phyloP scores from a whole-genome alignment of 2,797 vertebrate genomes.

The Phrynocephalus vlangalii region DNA sequence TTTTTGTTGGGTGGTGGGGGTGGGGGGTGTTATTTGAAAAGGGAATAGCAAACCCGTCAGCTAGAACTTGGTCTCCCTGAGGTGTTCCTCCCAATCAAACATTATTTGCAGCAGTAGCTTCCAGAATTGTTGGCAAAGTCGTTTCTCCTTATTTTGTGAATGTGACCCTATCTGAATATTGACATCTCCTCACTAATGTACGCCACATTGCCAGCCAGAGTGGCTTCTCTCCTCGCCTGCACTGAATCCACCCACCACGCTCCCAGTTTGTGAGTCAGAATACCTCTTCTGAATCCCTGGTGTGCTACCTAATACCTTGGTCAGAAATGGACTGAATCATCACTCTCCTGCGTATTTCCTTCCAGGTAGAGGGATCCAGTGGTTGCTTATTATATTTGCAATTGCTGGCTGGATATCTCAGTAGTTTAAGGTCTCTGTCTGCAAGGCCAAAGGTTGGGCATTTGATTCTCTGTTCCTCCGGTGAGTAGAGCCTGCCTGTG shows the following conservation, averaged over 20 bases:
- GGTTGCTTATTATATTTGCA: neutral
- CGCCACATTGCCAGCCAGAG: neutral
- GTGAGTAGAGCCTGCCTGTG: too few relatives aligned
- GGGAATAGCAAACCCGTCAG: too few relatives aligned
- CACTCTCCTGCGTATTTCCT: neutral
- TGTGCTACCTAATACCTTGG: neutral
- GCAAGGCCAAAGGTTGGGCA: too few relatives aligned
- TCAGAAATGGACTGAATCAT: neutral
- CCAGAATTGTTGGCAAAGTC: too few relatives aligned
- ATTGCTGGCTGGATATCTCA: too few relatives aligned
- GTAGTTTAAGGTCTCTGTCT: too few relatives aligned
- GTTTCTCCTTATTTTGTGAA: neutral
- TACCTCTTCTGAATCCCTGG: neutral
- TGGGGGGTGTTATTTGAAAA: too few relatives aligned
- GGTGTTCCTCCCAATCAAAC: neutral
- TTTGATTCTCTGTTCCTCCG: too few relatives aligned
- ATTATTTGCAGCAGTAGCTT: neutral
- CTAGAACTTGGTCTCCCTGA: neutral
- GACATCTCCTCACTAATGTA: too few relatives aligned
- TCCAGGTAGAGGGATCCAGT: neutral
- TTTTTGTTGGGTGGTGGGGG: neutral
- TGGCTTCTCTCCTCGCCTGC: neutral
- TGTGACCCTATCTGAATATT: neutral
- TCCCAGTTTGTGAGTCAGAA: neutral
- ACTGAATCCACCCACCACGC: neutral